Base-by-base conservation (phyloP, 2,797 vertebrate genomes). In the Channa striata region DNA sequence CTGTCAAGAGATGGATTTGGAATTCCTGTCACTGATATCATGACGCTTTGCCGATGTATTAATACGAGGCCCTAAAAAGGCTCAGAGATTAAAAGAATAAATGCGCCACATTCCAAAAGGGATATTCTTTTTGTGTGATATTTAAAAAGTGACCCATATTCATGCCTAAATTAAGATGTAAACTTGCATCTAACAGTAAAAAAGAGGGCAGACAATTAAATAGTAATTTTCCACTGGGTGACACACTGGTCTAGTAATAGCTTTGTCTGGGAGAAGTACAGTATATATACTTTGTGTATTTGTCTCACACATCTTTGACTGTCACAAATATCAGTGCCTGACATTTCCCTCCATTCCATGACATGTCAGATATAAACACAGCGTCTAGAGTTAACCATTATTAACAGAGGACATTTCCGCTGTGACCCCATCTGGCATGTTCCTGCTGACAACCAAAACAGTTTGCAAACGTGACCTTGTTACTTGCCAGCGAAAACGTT, bases 131-230 rank as follows among this genome's bases (percentile, higher is more conserved):
- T 4, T 74, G 72, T 76, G 73, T 70, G 72, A 77, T 78, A 74
- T 82, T 81, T 74, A 72, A 81, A 73, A 85, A 80, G 25, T 68
- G 78, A 87, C 80, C 87, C 78, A 88, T 72, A 87, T 90, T 78
- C 73, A 78, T 44, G 54, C 34, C 66, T 76, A 80, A 89, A 84
- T 68, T 85, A 72, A 72, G 75, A 82, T 81, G 60, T 78, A 74
- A 89, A 87, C 72, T 84, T 62, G 39, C 65, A 83, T 75, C 68
- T 80, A 83, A 79, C 46, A 79, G 72, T 63, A 74, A 70, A 84
- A 79, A 87, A 70, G 74, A 85, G 68, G 84, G 56, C 72, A 87
- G 73, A 54, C 61, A 40, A 77, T 79, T 59, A 82, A 82, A 83
- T 21, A 72, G 69, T 73, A 43, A 72, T 72, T 64, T 82, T 77